Percentiles rank a stretch among this genome's conserved stretches.
Conservation (phyloP, 2,797 vertebrate genomes). For the Melanotaenia nigrans region DNA sequence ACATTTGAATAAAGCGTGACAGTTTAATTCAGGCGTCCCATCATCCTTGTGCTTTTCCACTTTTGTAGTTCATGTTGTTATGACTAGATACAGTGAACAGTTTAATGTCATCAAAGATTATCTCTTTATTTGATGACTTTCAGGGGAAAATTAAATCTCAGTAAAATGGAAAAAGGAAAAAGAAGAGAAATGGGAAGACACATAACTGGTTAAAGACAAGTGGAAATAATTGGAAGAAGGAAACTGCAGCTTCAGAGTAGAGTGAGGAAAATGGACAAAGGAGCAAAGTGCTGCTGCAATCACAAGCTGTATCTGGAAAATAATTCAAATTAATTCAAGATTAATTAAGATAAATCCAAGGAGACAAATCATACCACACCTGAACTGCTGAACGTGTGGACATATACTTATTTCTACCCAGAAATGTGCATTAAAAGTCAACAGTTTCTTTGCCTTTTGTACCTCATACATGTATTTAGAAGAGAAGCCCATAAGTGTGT, state of each 20-base stretch:
- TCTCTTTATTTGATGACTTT: background rate
- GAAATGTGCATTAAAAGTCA: background rate
- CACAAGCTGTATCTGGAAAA: background rate
- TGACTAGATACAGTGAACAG: background rate
- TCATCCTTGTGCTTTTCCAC: background rate
- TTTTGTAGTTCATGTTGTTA: background rate
- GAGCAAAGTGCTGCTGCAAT: background rate
- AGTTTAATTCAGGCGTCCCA: background rate
- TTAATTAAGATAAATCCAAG: slow-evolving; percentile 24
- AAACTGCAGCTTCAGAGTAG: background rate
- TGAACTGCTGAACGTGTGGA: background rate
- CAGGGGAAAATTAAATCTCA: background rate
- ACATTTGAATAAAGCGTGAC: background rate
- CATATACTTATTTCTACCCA: background rate
- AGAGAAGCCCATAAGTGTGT: background rate
- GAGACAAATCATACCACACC: slow-evolving; percentile 2
- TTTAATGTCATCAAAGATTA: background rate
- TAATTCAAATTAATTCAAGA: background rate
- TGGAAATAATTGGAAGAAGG: background rate
- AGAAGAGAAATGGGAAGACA: background rate
- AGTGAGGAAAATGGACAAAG: background rate
- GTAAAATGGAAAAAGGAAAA: background rate
- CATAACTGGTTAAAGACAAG: background rate
- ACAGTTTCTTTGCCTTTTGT: background rate
- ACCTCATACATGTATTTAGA: background rate